Percentiles rank a stretch among this genome's conserved stretches.
Conservation (phyloP, 2,888 invertebrate genomes). For the Imbricaverruca yamaguchii region DNA sequence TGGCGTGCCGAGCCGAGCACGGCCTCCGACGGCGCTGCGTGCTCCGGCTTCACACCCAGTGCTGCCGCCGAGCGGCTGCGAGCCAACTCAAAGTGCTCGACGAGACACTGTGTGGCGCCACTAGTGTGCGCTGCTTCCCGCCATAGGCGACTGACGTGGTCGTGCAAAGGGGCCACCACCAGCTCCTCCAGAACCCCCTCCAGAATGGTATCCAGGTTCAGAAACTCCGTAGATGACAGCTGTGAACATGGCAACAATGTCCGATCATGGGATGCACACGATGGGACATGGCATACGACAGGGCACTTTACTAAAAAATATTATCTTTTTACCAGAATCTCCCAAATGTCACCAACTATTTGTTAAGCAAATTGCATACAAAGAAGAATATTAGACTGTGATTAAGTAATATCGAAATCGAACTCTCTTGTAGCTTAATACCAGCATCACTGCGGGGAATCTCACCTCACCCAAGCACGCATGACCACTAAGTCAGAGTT, state of each 20-base stretch:
- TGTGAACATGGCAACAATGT: conserved; percentile 17
- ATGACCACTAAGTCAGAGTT: no score
- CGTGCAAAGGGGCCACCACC: conserved; percentile 62
- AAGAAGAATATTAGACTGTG: no score
- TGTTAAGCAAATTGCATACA: no score
- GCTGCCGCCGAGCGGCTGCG: conserved; percentile 25
- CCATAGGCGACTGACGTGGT: conserved; percentile 31
- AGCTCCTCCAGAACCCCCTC: conserved; percentile 90
- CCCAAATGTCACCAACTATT: no score
- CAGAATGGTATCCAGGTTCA: conserved; percentile 84
- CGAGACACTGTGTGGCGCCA: conserved; percentile 31
- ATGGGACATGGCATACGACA: no score
- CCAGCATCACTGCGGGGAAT: no score
- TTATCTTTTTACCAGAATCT: no score
- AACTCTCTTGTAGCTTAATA: no score
- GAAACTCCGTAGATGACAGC: conserved; percentile 33
- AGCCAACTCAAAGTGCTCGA: conserved; percentile 31
- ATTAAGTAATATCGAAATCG: no score
- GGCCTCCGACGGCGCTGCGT: neutral
- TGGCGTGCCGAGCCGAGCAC: neutral
- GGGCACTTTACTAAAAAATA: no score
- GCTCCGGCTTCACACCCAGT: conserved; percentile 25
- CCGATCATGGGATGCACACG: no score
- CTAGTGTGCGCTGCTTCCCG: conserved; percentile 30
- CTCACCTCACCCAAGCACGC: no score